Conservation (phyloP, 2,888 invertebrate genomes). For the Rhagonycha lutea region DNA sequence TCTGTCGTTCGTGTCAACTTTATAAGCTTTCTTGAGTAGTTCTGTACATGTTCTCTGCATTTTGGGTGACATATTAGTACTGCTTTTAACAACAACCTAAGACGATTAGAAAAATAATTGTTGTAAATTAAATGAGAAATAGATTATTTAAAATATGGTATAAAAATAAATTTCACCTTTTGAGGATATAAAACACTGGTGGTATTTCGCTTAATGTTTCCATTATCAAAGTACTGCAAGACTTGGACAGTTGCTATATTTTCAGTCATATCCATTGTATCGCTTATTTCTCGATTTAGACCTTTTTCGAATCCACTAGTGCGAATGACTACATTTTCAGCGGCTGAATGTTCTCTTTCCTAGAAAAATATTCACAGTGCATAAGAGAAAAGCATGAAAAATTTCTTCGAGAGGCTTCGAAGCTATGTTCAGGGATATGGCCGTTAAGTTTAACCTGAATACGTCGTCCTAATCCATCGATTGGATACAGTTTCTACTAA, state of each 20-base stretch:
- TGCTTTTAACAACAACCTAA: background rate
- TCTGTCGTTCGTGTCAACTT: background rate
- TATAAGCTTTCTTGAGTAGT: constrained; percentile 2
- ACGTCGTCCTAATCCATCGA: too few relatives aligned
- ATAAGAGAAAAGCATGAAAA: background rate
- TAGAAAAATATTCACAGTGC: background rate
- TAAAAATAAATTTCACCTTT: background rate
- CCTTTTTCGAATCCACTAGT: background rate
- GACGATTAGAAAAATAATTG: background rate
- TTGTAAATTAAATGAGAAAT: background rate
- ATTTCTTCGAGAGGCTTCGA: too few relatives aligned
- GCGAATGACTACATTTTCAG: background rate
- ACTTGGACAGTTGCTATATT: background rate
- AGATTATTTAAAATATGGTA: background rate
- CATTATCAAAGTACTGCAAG: background rate
- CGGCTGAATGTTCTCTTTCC: background rate
- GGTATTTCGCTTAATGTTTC: background rate
- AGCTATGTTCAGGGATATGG: too few relatives aligned
- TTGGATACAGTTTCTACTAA: too few relatives aligned
- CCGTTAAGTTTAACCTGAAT: too few relatives aligned
- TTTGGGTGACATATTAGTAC: background rate
- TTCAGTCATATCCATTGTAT: background rate
- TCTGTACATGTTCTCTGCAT: background rate
- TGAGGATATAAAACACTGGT: background rate
- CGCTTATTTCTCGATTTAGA: background rate